phyloP scores from a whole-genome alignment of 2,113 vertebrate species.

The Pogonocichla stellata region DNA sequence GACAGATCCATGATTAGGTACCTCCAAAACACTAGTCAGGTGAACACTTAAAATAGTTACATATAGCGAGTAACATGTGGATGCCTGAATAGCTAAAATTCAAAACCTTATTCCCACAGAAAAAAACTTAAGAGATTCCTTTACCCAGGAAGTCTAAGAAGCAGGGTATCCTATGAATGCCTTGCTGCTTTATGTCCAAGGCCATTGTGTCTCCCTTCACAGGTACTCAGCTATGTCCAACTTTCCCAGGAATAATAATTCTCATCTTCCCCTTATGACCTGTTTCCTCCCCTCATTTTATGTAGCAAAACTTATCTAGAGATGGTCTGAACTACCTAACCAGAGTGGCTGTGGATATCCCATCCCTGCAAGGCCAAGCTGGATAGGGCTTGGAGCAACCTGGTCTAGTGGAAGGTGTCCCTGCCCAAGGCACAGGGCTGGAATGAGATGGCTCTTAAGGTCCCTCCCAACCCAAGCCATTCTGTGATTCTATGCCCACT shows the following conservation, averaged over 20 bases:
- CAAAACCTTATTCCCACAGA: background rate
- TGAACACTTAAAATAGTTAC: background rate
- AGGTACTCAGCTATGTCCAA: background rate
- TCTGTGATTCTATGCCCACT: background rate
- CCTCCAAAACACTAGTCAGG: background rate
- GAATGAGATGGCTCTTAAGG: too few species aligned
- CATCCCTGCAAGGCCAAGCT: background rate
- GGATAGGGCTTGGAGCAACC: background rate
- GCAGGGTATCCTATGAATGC: background rate
- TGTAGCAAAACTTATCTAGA: rapidly evolving
- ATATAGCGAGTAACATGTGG: background rate
- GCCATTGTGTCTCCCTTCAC: background rate
- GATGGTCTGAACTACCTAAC: rapidly evolving
- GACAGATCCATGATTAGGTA: background rate
- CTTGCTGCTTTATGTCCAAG: background rate
- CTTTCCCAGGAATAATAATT: background rate
- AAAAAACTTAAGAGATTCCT: background rate
- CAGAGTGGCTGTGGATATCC: background rate
- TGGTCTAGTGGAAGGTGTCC: background rate
- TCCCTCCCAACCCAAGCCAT: background rate
- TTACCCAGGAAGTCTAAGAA: background rate
- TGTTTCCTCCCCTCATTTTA: background rate
- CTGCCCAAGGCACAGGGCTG: background rate
- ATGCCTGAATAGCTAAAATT: background rate
- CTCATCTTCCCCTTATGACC: background rate